A percentile compares a stretch with the other conserved stretches of the same genome.
Conservation (phyloP, 2,797 vertebrate species). For the Orientallactaga sibirica region DNA sequence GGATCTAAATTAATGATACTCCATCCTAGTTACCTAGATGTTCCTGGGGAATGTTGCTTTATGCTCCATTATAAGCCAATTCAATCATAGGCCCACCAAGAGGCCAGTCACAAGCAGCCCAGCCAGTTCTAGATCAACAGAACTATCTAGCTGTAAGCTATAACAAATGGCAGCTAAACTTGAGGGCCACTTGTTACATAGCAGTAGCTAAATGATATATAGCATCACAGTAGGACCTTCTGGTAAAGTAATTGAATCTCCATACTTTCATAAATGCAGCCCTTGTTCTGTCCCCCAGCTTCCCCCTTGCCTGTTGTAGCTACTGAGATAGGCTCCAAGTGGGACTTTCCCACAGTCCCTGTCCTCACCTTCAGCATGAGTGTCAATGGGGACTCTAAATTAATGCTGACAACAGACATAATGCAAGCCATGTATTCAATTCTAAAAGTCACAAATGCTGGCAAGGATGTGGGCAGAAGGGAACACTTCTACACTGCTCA, state of each 20-base stretch:
- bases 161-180: not conserved
- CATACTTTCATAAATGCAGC: not conserved
- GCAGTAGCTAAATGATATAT: not conserved
- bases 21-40: not conserved
- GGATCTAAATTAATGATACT: not conserved
- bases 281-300: not conserved
- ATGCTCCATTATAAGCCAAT: not conserved
- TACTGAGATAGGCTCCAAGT: not conserved
- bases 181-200: not conserved
- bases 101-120: not conserved
- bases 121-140: not conserved
- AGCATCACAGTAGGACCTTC: not conserved
- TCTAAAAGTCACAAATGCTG: not conserved
- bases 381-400: not conserved
- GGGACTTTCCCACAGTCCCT: not conserved
- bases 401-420: not conserved
- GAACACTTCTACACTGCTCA: no score
- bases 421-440: not conserved
- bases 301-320: not conserved
- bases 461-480: no score
- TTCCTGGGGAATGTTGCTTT: not conserved
- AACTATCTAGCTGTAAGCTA: not conserved
- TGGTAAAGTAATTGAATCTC: not conserved
- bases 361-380: no score
- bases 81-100: not conserved